These are phyloP conservation scores for Cyphomyrus discorhynchus DNA, from an alignment of 2,113 vertebrate genomes.

Conservation along the genomic window DNA sequence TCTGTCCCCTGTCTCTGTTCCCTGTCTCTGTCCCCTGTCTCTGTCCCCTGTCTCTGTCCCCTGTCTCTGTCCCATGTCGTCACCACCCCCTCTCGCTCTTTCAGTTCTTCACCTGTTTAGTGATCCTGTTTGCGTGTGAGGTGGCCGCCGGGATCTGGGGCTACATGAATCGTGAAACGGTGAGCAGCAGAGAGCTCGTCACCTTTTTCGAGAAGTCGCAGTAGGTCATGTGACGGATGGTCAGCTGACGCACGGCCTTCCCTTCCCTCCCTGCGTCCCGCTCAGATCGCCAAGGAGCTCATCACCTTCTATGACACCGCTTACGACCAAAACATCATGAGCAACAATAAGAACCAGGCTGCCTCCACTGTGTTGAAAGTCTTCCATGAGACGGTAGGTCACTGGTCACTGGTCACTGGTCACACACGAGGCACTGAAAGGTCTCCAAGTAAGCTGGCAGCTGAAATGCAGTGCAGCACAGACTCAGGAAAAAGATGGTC, in stretches of 20 bases:
- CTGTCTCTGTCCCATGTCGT: background rate
- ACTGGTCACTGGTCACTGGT: background rate
- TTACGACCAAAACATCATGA: slow-evolving; percentile 30
- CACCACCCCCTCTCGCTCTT: background rate
- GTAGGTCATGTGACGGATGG: background rate
- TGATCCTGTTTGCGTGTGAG: slow-evolving; percentile 93
- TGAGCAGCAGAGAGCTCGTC: slow-evolving; percentile 42
- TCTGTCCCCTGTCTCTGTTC: background rate
- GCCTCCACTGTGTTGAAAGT: slow-evolving; percentile 68
- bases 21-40: background rate
- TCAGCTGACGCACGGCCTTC: background rate
- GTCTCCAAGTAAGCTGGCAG: background rate
- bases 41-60: background rate
- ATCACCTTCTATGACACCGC: slow-evolving; percentile 79
- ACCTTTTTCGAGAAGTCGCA: background rate
- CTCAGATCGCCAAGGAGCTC: slow-evolving; percentile 79
- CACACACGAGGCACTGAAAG: background rate
- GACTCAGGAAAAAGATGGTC: background rate
- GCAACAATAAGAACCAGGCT: slow-evolving; percentile 17
- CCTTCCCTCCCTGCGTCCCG: slow-evolving; percentile 44
- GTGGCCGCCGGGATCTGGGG: slow-evolving; percentile 96
- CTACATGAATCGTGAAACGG: slow-evolving; percentile 87
- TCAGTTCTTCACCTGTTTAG: slow-evolving; percentile 93
- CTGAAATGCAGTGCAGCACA: background rate
- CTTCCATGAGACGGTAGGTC: slow-evolving; percentile 77